phyloP scores from a whole-genome alignment of 2,113 vertebrate genomes.

The Lepus americanus region DNA sequence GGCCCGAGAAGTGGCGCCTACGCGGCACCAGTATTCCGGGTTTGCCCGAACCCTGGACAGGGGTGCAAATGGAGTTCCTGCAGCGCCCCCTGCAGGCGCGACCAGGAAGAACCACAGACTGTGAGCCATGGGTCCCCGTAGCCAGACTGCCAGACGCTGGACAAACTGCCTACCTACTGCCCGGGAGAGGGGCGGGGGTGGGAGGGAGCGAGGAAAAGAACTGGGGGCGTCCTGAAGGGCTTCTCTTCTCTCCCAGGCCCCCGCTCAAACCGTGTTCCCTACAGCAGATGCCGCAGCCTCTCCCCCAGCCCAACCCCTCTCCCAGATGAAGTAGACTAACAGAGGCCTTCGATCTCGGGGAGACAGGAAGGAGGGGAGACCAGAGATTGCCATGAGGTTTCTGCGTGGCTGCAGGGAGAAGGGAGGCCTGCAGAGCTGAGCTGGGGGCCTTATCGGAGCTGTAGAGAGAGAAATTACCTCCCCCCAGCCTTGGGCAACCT shows the following conservation, averaged over 20 bases:
- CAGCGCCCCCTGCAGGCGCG: background rate
- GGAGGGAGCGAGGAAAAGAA: background rate
- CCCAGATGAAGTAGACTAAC: background rate
- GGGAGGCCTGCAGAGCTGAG: background rate
- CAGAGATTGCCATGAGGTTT: background rate
- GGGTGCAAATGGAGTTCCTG: background rate
- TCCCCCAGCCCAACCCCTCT: background rate
- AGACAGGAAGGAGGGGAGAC: background rate
- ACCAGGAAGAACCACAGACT: no score
- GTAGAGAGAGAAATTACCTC: background rate
- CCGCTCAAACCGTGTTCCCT: background rate
- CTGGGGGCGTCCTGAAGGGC: background rate
- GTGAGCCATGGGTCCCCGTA: no score
- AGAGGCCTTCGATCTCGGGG: background rate
- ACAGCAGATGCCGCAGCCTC: no score
- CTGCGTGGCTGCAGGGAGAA: background rate
- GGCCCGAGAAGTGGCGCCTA: background rate
- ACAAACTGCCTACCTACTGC: background rate
- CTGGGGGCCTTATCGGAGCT: background rate
- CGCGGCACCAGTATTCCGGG: background rate
- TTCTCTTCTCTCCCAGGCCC: background rate
- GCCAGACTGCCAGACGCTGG: no score
- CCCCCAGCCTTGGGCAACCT: fast-evolving
- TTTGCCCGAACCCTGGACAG: background rate
- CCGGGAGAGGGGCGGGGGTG: background rate